These are phyloP conservation scores for Cataglyphis albicans DNA, from an alignment of 2,888 invertebrate genomes.

Conservation along the genomic window DNA sequence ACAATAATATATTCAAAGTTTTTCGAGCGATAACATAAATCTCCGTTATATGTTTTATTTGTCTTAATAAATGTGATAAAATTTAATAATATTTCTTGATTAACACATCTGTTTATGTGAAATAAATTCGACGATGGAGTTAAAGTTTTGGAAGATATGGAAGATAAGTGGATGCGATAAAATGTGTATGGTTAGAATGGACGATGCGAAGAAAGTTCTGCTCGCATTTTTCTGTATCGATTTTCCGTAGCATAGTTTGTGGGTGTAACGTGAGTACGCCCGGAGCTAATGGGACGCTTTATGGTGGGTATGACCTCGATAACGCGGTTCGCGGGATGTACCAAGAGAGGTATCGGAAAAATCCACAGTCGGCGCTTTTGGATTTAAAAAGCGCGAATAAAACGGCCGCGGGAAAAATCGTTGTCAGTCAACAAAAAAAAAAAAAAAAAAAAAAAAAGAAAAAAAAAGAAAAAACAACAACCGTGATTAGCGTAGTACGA, in stretches of 20 bases:
- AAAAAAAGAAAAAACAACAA: too few relatives aligned
- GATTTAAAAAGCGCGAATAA: constrained; percentile 55
- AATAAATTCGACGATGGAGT: background rate
- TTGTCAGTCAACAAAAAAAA: constrained; percentile 46
- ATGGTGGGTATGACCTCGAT: constrained; percentile 54
- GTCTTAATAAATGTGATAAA: background rate
- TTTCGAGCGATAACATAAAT: background rate
- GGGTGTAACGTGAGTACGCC: constrained; percentile 51
- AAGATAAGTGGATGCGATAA: constrained; percentile 19
- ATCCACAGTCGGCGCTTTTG: constrained; percentile 43
- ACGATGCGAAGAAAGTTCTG: constrained; percentile 44
- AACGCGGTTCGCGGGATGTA: constrained; percentile 52
- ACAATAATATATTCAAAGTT: background rate
- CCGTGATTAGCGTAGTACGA: constrained; percentile 43
- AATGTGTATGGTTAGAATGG: constrained; percentile 28
- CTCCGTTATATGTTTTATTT: background rate
- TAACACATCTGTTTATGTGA: background rate
- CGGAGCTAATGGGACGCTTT: constrained; percentile 54
- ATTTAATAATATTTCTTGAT: background rate
- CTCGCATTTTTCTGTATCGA: constrained; percentile 53
- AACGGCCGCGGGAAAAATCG: constrained; percentile 48
- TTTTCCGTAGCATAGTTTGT: constrained; percentile 40
- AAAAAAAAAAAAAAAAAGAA: background rate
- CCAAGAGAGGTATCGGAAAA: constrained; percentile 52
- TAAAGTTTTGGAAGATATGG: background rate